phyloP scores from a whole-genome alignment of 2,113 vertebrate species.

The Myocastor coypus region DNA sequence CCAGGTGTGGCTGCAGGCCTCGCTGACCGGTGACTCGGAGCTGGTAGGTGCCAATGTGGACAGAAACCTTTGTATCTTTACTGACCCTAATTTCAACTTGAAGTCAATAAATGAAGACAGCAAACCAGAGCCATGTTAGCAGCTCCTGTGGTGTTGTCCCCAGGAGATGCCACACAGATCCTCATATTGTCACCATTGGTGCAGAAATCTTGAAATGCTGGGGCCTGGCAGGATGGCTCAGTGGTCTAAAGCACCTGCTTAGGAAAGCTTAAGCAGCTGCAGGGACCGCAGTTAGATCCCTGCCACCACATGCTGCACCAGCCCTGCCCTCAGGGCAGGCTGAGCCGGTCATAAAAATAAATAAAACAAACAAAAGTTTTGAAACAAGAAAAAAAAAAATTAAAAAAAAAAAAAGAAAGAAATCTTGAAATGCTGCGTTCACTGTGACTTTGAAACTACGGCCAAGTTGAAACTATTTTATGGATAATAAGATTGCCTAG shows the following conservation, averaged over 20 bases:
- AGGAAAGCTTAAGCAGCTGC: no score
- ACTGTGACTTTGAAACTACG: background rate
- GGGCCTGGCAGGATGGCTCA: no score
- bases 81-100: background rate
- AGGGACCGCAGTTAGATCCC: no score
- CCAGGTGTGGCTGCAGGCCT: background rate
- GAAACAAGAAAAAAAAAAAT: no score
- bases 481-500: background rate
- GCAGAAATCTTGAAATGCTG: background rate
- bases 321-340: no score
- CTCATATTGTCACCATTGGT: background rate
- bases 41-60: fast-evolving
- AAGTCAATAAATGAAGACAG: background rate
- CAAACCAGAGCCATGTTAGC: background rate
- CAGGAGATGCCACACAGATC: background rate
- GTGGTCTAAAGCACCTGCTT: no score
- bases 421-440: background rate
- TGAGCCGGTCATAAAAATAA: no score
- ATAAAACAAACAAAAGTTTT: no score
- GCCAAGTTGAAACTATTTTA: background rate
- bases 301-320: no score
- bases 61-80: background rate
- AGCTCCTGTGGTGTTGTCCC: background rate
- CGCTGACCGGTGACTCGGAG: background rate
- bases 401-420: no score